Evolutionary conservation across 2,888 invertebrate genomes (phyloP), one percentile per base, ranked within the genome.

Genomic region (Xestia sexstrigata): DNA sequence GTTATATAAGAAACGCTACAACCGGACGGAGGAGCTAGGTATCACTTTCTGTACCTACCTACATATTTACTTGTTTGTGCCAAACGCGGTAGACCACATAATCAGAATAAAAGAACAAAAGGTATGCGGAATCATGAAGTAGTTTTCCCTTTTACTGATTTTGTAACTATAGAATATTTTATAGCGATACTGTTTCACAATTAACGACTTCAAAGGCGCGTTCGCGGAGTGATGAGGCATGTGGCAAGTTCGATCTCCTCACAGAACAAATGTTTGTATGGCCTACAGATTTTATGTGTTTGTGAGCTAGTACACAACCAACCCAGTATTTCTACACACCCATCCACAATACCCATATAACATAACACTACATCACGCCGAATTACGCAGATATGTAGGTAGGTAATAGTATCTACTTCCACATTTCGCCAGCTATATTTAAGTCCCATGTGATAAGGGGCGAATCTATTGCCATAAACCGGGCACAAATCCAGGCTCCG

Each of bases 1-100:
- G 39, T 74, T 70, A 77, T 70, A 55, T 82, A 78, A 78, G 66
- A 47, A 74, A 77, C 26, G n/a, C 30, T n/a, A n/a, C 39, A 42
- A 26, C 20, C 42, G 39, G 2, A 35, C 35, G 39, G 3, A 26
- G 45, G 26, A 69, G 20, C 13, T 17, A 65, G 15, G 20, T 13
- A 8, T 42, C 20, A 49, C 15, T 39, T 47, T 62, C 6, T 17
- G 26, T 17, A 20, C 9, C 30, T 17, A 30, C 60, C 15, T 60
- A 60, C 30, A 60, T 60, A 60, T 60, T 62, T 35, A 58, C 23
- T 9, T 42, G 47, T 52, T 70, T 58, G n/a, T 47, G 71, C n/a
- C 35, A 71, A 71, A 47, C 8, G 35, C 23, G n/a, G 9, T 70
- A 70, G 70, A 70, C 42, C 30, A 70, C 55, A 70, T 23, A 55